Conservation (phyloP, 2,888 invertebrate species). For the Epistrophe grossulariae region DNA sequence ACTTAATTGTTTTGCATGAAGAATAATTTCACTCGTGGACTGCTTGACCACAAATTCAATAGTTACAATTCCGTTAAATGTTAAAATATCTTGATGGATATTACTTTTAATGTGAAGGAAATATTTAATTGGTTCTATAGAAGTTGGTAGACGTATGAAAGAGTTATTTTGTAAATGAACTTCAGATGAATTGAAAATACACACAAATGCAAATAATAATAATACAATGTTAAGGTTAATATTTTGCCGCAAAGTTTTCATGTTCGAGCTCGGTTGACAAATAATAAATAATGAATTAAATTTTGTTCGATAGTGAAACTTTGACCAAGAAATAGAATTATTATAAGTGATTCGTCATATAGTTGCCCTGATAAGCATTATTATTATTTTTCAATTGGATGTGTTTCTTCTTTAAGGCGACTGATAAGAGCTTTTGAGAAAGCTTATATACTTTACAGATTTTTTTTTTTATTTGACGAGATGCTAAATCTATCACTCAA, state of each 20-base stretch:
- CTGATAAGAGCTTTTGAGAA: neutral
- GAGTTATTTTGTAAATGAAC: neutral
- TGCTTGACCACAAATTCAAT: slow-evolving; percentile 6
- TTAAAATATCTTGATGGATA: slow-evolving; percentile 1
- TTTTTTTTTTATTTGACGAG: neutral
- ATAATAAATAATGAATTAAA: neutral
- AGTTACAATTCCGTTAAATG: neutral
- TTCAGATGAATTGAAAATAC: neutral
- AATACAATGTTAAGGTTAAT: neutral
- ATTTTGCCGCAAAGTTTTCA: neutral
- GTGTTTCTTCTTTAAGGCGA: neutral
- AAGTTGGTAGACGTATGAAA: slow-evolving; percentile 7
- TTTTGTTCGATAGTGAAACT: neutral
- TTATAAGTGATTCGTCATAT: neutral
- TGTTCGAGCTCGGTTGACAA: slow-evolving; percentile 12
- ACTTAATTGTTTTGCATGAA: slow-evolving; percentile 11
- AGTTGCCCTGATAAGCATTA: neutral
- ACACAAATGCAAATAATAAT: neutral
- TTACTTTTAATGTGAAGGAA: slow-evolving; percentile 4
- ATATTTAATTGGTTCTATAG: slow-evolving; percentile 12
- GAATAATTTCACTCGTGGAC: neutral
- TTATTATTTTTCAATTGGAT: neutral
- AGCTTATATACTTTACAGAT: too few species aligned
- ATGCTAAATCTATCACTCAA: neutral
- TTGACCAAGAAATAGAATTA: neutral